Conservation (phyloP, 1,140 invertebrate species). For the Hyles vespertilio region DNA sequence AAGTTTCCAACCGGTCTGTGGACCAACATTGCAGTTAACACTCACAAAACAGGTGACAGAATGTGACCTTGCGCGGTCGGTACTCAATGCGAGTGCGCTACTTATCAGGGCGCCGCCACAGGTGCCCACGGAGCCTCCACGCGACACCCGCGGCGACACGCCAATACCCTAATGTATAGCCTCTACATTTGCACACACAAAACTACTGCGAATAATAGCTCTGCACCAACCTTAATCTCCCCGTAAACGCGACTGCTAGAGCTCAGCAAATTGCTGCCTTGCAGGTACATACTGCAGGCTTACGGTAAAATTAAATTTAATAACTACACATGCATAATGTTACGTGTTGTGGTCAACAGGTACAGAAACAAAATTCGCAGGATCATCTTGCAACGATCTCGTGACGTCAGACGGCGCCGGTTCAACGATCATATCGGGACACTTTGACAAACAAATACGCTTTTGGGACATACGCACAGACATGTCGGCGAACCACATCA, state of each 20-base stretch:
- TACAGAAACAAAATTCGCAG: conserved; percentile 97
- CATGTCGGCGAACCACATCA: conserved; percentile 87
- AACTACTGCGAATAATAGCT: too few relatives aligned
- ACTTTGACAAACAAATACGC: conserved; percentile 97
- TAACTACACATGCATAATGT: background rate
- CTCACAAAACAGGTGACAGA: conserved; percentile 1
- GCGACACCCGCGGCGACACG: background rate
- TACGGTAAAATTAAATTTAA: too few relatives aligned
- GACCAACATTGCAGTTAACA: too few relatives aligned
- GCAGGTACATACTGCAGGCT: too few relatives aligned
- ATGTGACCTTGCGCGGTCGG: background rate
- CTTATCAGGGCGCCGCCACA: background rate
- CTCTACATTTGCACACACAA: too few relatives aligned
- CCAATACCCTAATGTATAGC: background rate
- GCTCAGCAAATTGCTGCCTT: too few relatives aligned
- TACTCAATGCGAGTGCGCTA: conserved; percentile 5
- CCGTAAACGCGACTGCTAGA: too few relatives aligned
- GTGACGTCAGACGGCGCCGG: conserved; percentile 91
- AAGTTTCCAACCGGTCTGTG: too few relatives aligned
- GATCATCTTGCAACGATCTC: conserved; percentile 97
- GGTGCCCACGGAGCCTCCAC: background rate
- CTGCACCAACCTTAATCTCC: too few relatives aligned
- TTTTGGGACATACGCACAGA: conserved; percentile 97
- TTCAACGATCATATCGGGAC: conserved; percentile 96
- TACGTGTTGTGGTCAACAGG: conserved; percentile 74